Percentiles rank a stretch among this genome's conserved stretches.
Evolutionary conservation across 2,797 vertebrate genomes (phyloP).

Genomic region (Gymnoscopelus braueri): DNA sequence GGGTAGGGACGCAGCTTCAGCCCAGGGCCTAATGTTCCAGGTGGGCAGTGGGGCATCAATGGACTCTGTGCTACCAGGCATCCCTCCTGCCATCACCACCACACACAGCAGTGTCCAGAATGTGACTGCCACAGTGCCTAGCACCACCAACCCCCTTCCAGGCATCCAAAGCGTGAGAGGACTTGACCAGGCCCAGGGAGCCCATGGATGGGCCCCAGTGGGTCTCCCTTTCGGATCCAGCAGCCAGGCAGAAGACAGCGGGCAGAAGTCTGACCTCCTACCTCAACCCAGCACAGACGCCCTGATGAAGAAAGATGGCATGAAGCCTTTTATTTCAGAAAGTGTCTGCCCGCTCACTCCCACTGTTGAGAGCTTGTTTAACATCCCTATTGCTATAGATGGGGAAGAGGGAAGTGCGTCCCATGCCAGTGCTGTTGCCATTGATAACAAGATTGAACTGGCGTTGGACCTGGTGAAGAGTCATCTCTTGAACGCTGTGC

Average conservation of each 20-base stretch:
- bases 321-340: constrained; percentile 86
- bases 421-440: too few relatives aligned
- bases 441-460: too few relatives aligned
- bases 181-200: constrained; percentile 51
- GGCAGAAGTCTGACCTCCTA: constrained; percentile 88
- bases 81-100: constrained; percentile 66
- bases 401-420: constrained; percentile 90
- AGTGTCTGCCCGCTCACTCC: constrained; percentile 86
- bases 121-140: constrained; percentile 81
- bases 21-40: too few relatives aligned
- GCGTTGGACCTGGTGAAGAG: too few relatives aligned
- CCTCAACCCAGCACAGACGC: constrained; percentile 82
- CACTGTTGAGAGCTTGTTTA: constrained; percentile 91
- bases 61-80: background rate
- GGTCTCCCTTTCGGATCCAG: constrained; percentile 43
- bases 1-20: too few relatives aligned
- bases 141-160: constrained; percentile 74
- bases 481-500: too few relatives aligned
- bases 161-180: constrained; percentile 77
- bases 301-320: constrained; percentile 84
- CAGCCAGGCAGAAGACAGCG: constrained; percentile 82
- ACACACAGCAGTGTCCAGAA: constrained; percentile 79
- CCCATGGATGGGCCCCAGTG: constrained; percentile 42
- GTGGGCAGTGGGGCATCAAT: too few relatives aligned
- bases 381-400: constrained; percentile 92